Base-by-base conservation (phyloP, 2,797 vertebrate genomes). In the Acanthopagrus latus region DNA sequence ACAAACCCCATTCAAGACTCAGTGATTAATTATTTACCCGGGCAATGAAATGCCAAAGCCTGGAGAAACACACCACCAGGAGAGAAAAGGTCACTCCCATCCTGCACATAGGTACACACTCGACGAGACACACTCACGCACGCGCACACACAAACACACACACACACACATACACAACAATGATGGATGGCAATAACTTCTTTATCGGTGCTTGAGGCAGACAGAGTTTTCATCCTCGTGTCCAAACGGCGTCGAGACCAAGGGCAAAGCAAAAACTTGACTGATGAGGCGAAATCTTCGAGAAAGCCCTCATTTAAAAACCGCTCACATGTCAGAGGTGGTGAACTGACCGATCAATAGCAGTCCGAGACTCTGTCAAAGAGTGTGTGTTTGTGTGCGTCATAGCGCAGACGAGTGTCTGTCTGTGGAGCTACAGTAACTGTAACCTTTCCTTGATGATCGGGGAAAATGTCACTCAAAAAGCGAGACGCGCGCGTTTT, bases 1-100 rank as follows among this genome's bases (percentile, higher is more conserved):
- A 91, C 88, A 76, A 86, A 87, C 88, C 82, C 81, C 76, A 74
- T 92, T 92, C 74, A 83, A 88, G 88, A 90, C 88, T 83, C 58
- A 0, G 80, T 85, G 87, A 94, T 95, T 93, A 95, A 95, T 95
- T 94, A 95, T 95, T 95, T 93, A 95, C 92, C 78, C 82, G 23
- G 87, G 91, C 87, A 90, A 92, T 93, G 91, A 95, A 95, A 94
- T 93, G 93, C 91, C 94, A 94, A 90, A 91, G 88, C 89, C 86
- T 65, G 55, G 81, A 86, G 89, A 89, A 94, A 89, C 89, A 82
- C 82, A 81, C 79, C 80, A 73, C 73, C 85, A 65, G 83, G 86
- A 87, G 68, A 89, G 91, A 88, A 94, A 95, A 95, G 92, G 94
- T 95, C 94, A 93, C 84, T 74, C 74, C 81, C 70, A 83, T 87